phyloP scores from a whole-genome alignment of 2,888 invertebrate genomes.

The Mythimna lalbum region DNA sequence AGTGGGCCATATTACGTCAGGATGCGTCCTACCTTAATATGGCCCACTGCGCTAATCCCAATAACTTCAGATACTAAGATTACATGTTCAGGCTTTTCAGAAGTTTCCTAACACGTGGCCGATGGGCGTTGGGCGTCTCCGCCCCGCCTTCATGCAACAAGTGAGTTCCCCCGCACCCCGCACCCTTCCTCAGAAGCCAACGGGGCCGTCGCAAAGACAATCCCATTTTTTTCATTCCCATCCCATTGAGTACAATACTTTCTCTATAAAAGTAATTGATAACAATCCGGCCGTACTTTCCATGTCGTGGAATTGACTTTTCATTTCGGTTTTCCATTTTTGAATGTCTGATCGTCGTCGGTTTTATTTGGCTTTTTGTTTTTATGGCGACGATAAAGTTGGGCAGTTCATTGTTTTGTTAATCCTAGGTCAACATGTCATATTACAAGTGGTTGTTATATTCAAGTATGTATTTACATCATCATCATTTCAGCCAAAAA shows the following conservation, averaged over 20 bases:
- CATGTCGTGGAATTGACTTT: constrained; percentile 39
- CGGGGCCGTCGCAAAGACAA: constrained; percentile 61
- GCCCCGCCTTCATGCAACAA: constrained; percentile 87
- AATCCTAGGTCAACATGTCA: constrained; percentile 14
- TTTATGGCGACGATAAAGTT: constrained; percentile 25
- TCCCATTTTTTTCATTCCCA: constrained; percentile 59
- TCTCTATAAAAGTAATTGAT: constrained; percentile 53
- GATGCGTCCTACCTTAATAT: not conserved
- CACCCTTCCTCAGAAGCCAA: constrained; percentile 62
- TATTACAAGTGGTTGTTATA: not conserved
- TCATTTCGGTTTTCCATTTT: constrained; percentile 36
- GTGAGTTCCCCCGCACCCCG: constrained; percentile 75
- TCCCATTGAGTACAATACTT: constrained; percentile 56
- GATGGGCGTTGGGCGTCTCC: constrained; percentile 84
- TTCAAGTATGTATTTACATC: too few relatives aligned
- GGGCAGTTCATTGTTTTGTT: constrained; percentile 7
- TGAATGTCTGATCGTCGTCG: constrained; percentile 6
- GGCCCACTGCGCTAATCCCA: constrained; percentile 1
- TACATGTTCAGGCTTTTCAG: constrained; percentile 43
- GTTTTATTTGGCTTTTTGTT: not conserved
- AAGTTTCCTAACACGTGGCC: constrained; percentile 74
- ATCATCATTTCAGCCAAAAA: too few relatives aligned
- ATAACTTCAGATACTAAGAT: constrained; percentile 21
- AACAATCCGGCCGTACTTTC: constrained; percentile 37
- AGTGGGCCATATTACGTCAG: too few relatives aligned